Percentiles rank a stretch among this genome's conserved stretches.
phyloP scores from a whole-genome alignment of 2,888 invertebrate genomes.

The Aphodius granarius region DNA sequence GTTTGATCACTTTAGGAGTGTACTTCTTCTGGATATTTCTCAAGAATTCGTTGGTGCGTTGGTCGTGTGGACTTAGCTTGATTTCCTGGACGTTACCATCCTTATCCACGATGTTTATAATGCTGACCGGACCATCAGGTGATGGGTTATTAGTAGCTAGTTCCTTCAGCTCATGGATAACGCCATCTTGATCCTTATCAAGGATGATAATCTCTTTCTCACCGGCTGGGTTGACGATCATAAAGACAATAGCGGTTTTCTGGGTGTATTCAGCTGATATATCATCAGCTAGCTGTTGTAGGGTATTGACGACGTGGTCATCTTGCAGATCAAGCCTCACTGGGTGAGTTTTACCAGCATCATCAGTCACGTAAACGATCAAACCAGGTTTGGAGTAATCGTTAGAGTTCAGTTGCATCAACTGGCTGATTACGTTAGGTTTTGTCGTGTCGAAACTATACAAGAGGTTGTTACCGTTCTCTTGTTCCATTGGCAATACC shows the following conservation, averaged over 20 bases:
- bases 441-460: background rate
- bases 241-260: slow-evolving; percentile 1
- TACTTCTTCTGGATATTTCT: background rate
- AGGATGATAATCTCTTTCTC: slow-evolving; percentile 1
- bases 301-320: background rate
- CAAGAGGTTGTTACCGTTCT: background rate
- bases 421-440: background rate
- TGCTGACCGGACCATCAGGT: background rate
- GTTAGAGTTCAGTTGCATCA: background rate
- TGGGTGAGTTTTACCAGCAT: background rate
- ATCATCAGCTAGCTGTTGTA: background rate
- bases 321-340: background rate
- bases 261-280: background rate
- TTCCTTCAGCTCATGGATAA: background rate
- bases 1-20: slow-evolving; percentile 6
- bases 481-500: background rate
- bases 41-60: background rate
- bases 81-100: background rate
- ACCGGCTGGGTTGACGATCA: background rate
- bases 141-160: background rate
- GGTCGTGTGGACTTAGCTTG: background rate
- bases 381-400: background rate
- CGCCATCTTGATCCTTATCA: background rate
- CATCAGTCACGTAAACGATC: background rate
- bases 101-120: background rate